Conservation (phyloP, 2,888 invertebrate genomes). For the Mesorhabditis spiculigera region DNA sequence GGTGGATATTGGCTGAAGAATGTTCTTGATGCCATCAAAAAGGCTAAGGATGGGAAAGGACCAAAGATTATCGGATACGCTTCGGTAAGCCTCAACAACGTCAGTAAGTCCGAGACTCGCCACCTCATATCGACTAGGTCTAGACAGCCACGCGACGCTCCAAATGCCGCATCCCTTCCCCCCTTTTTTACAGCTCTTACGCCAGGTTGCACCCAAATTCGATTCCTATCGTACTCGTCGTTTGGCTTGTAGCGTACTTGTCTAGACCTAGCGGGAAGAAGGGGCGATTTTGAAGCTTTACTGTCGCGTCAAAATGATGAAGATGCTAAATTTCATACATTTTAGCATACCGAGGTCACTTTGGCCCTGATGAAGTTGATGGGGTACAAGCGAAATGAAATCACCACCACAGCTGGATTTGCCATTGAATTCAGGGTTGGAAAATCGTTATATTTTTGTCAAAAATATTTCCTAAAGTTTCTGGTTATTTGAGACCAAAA, state of each 20-base stretch:
- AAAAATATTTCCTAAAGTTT: neutral
- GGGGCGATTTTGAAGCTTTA: too few relatives aligned
- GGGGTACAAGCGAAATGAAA: constrained; percentile 29
- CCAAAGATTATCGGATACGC: constrained; percentile 36
- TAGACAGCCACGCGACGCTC: too few relatives aligned
- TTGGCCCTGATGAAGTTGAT: constrained; percentile 36
- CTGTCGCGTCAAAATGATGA: too few relatives aligned
- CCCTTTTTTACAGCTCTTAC: too few relatives aligned
- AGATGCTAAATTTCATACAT: neutral
- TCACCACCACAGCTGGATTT: constrained; percentile 43
- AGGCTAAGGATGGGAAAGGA: constrained; percentile 20
- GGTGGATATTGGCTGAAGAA: constrained; percentile 39
- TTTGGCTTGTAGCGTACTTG: too few relatives aligned
- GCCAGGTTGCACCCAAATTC: too few relatives aligned
- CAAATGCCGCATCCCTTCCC: too few relatives aligned
- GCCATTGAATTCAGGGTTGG: constrained; percentile 27
- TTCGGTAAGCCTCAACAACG: constrained; percentile 20
- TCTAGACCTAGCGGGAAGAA: too few relatives aligned
- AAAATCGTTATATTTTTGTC: neutral
- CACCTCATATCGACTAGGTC: neutral
- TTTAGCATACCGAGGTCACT: constrained; percentile 43
- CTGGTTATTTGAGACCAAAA: too few relatives aligned
- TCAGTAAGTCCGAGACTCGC: neutral
- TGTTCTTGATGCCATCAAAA: constrained; percentile 22
- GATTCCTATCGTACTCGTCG: too few relatives aligned